Evolutionary conservation across 2,888 invertebrate species (phyloP).

Genomic region (Carcina quercana): DNA sequence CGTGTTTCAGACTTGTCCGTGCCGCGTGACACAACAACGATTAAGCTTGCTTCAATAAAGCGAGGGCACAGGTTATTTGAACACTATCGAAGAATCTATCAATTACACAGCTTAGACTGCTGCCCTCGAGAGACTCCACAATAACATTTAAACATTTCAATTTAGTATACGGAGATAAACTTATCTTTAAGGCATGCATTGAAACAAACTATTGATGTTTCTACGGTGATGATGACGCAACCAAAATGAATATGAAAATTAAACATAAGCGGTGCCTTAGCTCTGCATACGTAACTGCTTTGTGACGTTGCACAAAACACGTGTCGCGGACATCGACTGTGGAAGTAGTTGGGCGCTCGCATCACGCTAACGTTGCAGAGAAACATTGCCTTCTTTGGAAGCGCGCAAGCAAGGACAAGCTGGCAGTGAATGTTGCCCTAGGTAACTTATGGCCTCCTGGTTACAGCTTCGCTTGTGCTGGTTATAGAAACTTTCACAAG

Average conservation of each 20-base stretch:
- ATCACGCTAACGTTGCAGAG: conserved; percentile 31
- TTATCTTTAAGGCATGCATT: conserved; percentile 3
- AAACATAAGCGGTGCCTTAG: conserved; percentile 58
- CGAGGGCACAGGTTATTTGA: conserved; percentile 27
- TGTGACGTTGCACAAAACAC: conserved; percentile 55
- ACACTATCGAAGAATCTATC: conserved; percentile 3
- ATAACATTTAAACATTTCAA: too few relatives aligned
- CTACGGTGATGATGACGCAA: conserved; percentile 52
- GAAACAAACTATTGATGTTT: conserved; percentile 20
- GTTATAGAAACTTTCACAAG: too few relatives aligned
- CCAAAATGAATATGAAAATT: conserved; percentile 38
- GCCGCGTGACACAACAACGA: conserved; percentile 52
- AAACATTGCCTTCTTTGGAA: conserved; percentile 21
- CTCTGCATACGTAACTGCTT: too few relatives aligned
- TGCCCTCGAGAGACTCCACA: too few relatives aligned
- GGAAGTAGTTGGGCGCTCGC: conserved; percentile 39
- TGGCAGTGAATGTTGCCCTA: conserved; percentile 20
- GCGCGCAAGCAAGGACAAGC: conserved; percentile 31
- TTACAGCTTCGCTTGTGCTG: too few relatives aligned
- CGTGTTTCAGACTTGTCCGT: too few relatives aligned
- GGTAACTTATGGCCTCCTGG: too few relatives aligned
- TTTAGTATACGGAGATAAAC: too few relatives aligned
- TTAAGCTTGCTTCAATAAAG: conserved; percentile 58
- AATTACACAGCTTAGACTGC: too few relatives aligned
- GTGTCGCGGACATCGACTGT: conserved; percentile 58